Percentiles rank a stretch among this genome's conserved stretches.
phyloP scores from a whole-genome alignment of 2,113 vertebrate species.

The Diphyllodes magnificus region DNA sequence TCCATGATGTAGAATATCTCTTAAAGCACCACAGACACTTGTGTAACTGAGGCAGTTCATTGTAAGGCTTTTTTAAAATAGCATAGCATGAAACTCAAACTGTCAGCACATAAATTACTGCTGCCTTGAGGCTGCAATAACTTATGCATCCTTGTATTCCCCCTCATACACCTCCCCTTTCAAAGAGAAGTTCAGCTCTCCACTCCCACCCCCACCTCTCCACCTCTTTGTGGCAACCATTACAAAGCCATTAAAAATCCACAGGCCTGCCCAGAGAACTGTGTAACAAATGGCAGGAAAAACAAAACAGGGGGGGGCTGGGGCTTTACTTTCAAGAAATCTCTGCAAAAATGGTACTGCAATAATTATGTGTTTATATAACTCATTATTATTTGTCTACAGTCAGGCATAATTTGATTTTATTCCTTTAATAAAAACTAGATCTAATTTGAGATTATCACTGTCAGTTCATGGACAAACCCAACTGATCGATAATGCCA shows the following conservation, averaged over 20 bases:
- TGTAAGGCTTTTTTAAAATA: constrained; percentile 18
- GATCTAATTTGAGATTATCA: constrained; percentile 45
- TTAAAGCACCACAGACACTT: not conserved
- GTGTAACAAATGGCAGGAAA: not conserved
- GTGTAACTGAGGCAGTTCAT: not conserved
- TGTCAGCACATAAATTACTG: constrained; percentile 45
- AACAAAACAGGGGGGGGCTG: not conserved
- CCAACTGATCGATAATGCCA: not conserved
- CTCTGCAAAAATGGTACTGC: not conserved
- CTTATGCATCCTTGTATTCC: constrained; percentile 24
- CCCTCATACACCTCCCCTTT: not conserved
- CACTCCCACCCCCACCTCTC: not conserved
- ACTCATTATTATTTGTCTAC: constrained; percentile 21
- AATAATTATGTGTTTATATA: not conserved
- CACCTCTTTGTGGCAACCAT: not conserved
- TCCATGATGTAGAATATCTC: not conserved
- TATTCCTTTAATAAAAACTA: constrained; percentile 47
- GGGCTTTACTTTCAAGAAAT: not conserved
- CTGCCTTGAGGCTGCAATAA: constrained; percentile 36
- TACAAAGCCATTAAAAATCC: not conserved
- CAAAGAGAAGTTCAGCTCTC: not conserved
- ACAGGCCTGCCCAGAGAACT: not conserved
- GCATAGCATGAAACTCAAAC: constrained; percentile 35
- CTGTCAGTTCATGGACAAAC: not conserved
- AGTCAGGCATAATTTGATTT: constrained; percentile 4